Conservation (phyloP, 1,140 invertebrate species). For the Mizuhopecten yessoensis region DNA sequence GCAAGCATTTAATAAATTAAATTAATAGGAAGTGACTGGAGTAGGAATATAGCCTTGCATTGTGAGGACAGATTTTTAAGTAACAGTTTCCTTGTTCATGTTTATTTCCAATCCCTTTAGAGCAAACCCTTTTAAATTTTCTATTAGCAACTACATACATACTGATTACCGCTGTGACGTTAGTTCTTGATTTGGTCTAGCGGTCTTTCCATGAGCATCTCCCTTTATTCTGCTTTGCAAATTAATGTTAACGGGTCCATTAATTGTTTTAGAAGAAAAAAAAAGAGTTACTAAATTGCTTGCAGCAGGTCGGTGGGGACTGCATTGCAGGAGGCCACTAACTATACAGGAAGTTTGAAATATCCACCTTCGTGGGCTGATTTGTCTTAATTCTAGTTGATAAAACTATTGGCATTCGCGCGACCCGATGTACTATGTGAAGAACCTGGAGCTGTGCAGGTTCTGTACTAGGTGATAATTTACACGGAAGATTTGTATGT, state of each 20-base stretch:
- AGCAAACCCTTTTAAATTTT: neutral
- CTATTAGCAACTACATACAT: neutral
- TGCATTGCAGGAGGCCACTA: neutral
- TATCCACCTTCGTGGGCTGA: neutral
- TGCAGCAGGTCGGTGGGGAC: neutral
- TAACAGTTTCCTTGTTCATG: no score
- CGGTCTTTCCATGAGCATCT: neutral
- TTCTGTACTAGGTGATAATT: no score
- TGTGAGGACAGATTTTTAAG: no score
- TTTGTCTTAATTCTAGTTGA: neutral
- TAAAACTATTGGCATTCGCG: neutral
- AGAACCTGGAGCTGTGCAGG: no score
- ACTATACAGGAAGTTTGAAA: neutral
- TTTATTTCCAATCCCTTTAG: neutral
- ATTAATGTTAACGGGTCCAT: neutral
- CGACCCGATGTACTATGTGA: no score
- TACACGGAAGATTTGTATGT: no score
- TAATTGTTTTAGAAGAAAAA: neutral
- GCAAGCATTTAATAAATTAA: no score
- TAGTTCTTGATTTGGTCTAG: neutral
- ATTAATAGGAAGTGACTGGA: no score
- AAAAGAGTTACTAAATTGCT: neutral
- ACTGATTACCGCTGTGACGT: neutral
- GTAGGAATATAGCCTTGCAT: no score
- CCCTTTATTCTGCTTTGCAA: neutral